phyloP scores from a whole-genome alignment of 2,888 invertebrate species.

The Pocota personata region DNA sequence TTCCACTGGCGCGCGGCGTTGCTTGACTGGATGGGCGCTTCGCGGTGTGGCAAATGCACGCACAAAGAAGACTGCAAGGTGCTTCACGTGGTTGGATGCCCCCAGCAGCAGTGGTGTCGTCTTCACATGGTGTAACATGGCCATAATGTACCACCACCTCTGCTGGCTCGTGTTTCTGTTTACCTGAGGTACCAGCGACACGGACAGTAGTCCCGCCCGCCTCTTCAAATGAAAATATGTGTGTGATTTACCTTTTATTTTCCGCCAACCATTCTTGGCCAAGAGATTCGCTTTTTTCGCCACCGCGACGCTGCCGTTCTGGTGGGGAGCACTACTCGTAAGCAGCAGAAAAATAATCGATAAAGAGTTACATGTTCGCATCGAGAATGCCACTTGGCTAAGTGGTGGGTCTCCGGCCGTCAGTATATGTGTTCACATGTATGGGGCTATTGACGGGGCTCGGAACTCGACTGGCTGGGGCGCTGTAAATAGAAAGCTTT shows the following conservation, averaged over 20 bases:
- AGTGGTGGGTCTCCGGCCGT: conserved; percentile 67
- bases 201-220: conserved; percentile 72
- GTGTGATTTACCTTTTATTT: conserved; percentile 72
- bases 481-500: conserved; percentile 73
- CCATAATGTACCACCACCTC: conserved; percentile 36
- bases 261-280: conserved; percentile 69
- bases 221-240: conserved; percentile 59
- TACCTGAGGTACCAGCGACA: background rate
- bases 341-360: conserved; percentile 67
- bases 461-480: conserved; percentile 69
- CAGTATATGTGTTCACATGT: conserved; percentile 63
- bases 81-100: conserved; percentile 43
- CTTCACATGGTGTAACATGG: conserved; percentile 55
- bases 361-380: conserved; percentile 73
- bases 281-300: conserved; percentile 60
- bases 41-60: conserved; percentile 41
- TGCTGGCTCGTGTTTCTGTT: conserved; percentile 13
- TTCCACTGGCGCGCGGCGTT: conserved; percentile 37
- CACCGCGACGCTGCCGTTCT: conserved; percentile 24
- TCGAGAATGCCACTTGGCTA: conserved; percentile 70
- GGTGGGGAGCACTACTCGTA: conserved; percentile 68
- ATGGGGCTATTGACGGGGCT: conserved; percentile 46
- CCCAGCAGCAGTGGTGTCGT: conserved; percentile 46
- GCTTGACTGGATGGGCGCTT: too few species aligned
- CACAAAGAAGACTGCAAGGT: conserved; percentile 63